Evolutionary conservation across 2,888 invertebrate genomes (phyloP), one percentile per base, ranked within the genome.

Genomic region (Patella depressa): DNA sequence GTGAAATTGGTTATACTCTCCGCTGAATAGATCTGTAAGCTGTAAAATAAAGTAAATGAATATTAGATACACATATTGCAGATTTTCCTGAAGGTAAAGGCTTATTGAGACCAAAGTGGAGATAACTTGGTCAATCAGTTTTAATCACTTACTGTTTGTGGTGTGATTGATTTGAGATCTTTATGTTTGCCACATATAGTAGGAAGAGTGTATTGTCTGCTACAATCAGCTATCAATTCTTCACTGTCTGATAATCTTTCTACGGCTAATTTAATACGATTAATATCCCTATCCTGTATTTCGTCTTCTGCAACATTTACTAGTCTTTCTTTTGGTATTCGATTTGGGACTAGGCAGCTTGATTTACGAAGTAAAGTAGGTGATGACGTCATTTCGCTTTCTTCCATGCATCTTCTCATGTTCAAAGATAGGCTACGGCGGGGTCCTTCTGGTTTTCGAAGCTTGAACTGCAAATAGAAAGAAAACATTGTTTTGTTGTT

Each of bases 1-100:
- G 34, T 97, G 93, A 12, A 91, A 89, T 59, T 95, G 92, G 0
- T 89, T 84, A 87, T 93, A 97, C 0, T 95, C 93, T 0, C 97
- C 97, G 0, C 92, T 91, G 14, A 98, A 92, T 3, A 98, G 92
- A 0, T 92, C 91, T 54, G 80, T 29, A 53, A 84, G 19, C 80
- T 80, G 65, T 2, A 65, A 65, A 9, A 19, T 19, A 34, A 45
- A 45, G 45, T 45, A 45, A 45, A 45, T 45, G 45, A 9, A 45
- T 45, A 45, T 45, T 45, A 7, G 7, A 45, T 45, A 9, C 45
- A 45, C 9, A 45, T 45, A 45, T 45, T 45, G 45, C 9, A 45
- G 0, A 7, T 1, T 45, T 45, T 45, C 7, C 45, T 9, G 45
- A 45, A 45, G 45, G 7, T 45, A 45, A 9, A 45, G 45, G 45